These are phyloP conservation scores for Junonia oenone DNA, from an alignment of 2,888 invertebrate species.

Conservation along the genomic window DNA sequence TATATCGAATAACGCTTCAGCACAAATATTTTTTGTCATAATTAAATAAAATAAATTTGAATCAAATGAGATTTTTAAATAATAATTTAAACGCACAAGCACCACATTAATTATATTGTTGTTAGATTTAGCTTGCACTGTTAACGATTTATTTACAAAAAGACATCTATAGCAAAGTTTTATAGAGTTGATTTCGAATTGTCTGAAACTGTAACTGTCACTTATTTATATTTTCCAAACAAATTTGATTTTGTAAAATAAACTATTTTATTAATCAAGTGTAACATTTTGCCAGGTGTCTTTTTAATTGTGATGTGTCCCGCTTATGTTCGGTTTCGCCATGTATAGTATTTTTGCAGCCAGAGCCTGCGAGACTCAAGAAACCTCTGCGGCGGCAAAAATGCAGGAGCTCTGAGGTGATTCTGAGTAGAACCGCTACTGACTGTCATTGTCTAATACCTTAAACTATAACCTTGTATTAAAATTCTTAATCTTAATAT, in stretches of 20 bases:
- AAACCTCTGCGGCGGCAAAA: conserved; percentile 71
- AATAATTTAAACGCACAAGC: not conserved
- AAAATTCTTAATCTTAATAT: no score
- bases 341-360: conserved; percentile 58
- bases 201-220: no score
- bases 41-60: not conserved
- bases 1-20: not conserved
- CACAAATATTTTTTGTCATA: not conserved
- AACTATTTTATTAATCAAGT: not conserved
- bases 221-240: not conserved
- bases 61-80: not conserved
- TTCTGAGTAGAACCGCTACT: conserved; percentile 14
- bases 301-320: conserved; percentile 32
- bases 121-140: conserved; percentile 17
- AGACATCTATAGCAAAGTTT: conserved; percentile 4
- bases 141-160: not conserved
- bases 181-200: not conserved
- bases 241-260: not conserved
- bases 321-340: conserved; percentile 40
- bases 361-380: conserved; percentile 56
- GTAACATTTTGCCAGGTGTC: conserved; percentile 5
- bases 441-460: not conserved
- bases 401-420: conserved; percentile 75
- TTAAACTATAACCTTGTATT: no score
- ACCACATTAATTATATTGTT: not conserved